Conservation (phyloP, 2,888 invertebrate species). For the Pyrocoelia pectoralis region DNA sequence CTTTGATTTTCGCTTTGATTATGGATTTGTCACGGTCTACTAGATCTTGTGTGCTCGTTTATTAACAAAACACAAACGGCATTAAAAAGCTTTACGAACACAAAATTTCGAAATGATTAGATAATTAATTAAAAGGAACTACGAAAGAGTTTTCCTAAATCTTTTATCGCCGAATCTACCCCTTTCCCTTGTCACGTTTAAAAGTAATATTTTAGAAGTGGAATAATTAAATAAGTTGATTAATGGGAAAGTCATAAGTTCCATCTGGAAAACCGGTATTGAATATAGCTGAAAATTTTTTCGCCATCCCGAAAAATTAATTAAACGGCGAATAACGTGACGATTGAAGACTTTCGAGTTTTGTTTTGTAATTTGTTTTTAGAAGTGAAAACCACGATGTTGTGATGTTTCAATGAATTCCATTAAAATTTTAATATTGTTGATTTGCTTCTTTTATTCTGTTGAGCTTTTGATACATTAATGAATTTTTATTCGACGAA, state of each 20-base stretch:
- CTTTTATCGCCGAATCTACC: conserved; percentile 34
- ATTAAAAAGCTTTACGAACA: neutral
- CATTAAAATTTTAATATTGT: conserved; percentile 57
- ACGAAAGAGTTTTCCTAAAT: conserved; percentile 15
- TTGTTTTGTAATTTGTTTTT: conserved; percentile 50
- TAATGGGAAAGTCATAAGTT: conserved; percentile 46
- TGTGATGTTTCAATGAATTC: conserved; percentile 53
- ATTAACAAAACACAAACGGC: neutral
- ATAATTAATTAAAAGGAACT: conserved; percentile 18
- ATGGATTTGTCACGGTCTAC: conserved; percentile 41
- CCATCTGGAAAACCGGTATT: conserved; percentile 43
- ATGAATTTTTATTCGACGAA: conserved; percentile 48
- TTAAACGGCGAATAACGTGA: conserved; percentile 47
- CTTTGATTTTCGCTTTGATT: conserved; percentile 43
- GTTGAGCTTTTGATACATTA: conserved; percentile 48
- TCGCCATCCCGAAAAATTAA: conserved; percentile 49
- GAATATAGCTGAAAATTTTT: conserved; percentile 39
- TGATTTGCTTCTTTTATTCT: conserved; percentile 51
- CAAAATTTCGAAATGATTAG: conserved; percentile 6
- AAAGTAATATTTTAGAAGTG: conserved; percentile 42
- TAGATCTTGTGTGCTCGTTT: conserved; percentile 27
- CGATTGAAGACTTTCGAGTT: conserved; percentile 41
- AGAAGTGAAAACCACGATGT: conserved; percentile 47
- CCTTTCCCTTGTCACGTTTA: conserved; percentile 32
- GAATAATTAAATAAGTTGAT: conserved; percentile 46